Conservation (phyloP, 1,140 invertebrate species). For the Tetramorium alpestre region DNA sequence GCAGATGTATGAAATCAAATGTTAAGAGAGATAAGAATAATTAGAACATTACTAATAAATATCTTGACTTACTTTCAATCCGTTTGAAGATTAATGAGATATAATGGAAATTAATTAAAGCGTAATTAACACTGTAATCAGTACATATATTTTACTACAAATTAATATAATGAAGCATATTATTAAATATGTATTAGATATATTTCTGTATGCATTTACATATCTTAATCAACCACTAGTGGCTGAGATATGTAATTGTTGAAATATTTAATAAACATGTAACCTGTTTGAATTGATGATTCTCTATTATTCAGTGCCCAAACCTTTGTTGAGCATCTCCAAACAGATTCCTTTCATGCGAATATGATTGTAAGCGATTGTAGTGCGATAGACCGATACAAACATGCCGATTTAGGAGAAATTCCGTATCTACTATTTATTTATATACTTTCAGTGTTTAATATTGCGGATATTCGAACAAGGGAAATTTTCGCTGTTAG, state of each 20-base stretch:
- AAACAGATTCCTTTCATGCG: not conserved
- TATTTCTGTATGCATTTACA: constrained; percentile 5
- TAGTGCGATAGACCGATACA: not conserved
- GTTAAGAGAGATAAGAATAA: not conserved
- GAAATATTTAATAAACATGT: constrained; percentile 69
- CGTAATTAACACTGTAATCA: too few species aligned
- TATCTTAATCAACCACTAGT: constrained; percentile 2
- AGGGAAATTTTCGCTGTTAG: not conserved
- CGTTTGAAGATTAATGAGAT: not conserved
- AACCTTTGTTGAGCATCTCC: not conserved
- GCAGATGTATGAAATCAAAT: not conserved
- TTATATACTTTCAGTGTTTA: not conserved
- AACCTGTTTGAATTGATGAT: constrained; percentile 38
- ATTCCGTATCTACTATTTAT: not conserved
- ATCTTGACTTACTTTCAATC: not conserved
- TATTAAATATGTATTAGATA: not conserved
- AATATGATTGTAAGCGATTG: constrained; percentile 7
- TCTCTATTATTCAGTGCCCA: constrained; percentile 58
- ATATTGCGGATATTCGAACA: not conserved
- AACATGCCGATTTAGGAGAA: not conserved
- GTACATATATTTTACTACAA: not conserved
- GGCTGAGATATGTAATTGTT: constrained; percentile 57
- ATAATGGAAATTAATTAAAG: not conserved
- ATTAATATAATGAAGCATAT: not conserved
- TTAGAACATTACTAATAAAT: not conserved